Conservation (phyloP, 2,113 vertebrate genomes). For the Thermophis baileyi region DNA sequence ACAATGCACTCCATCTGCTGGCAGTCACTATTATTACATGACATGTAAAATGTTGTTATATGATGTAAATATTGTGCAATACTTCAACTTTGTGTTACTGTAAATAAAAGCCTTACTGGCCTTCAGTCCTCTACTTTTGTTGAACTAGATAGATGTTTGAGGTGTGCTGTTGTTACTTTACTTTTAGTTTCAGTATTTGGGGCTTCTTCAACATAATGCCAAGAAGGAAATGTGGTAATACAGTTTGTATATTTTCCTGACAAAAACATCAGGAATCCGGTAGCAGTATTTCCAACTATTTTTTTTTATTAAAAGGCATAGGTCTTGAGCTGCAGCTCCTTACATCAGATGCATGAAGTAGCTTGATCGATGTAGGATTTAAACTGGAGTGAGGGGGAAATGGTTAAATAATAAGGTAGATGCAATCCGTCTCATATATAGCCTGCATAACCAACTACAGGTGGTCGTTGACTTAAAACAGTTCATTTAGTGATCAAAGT, state of each 20-base stretch:
- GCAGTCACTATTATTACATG: not conserved
- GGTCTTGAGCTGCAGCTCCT: not conserved
- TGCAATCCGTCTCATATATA: not conserved
- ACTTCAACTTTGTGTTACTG: not conserved
- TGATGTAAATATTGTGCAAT: not conserved
- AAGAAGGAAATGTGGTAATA: not conserved
- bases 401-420: not conserved
- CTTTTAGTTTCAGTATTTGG: not conserved
- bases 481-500: not conserved
- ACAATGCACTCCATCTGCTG: conserved; percentile 23
- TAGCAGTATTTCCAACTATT: not conserved
- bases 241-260: not conserved
- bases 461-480: not conserved
- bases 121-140: not conserved
- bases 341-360: not conserved
- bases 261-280: not conserved
- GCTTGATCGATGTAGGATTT: not conserved
- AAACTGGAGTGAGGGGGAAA: not conserved
- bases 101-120: not conserved
- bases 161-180: not conserved
- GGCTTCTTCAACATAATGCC: not conserved
- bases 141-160: not conserved
- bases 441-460: not conserved
- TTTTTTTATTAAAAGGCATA: not conserved
- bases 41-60: not conserved